A percentile compares a stretch with the other conserved stretches of the same genome.
These are phyloP conservation scores for Baronia brevicornis DNA, from an alignment of 2,888 invertebrate species.

Conservation along the genomic window DNA sequence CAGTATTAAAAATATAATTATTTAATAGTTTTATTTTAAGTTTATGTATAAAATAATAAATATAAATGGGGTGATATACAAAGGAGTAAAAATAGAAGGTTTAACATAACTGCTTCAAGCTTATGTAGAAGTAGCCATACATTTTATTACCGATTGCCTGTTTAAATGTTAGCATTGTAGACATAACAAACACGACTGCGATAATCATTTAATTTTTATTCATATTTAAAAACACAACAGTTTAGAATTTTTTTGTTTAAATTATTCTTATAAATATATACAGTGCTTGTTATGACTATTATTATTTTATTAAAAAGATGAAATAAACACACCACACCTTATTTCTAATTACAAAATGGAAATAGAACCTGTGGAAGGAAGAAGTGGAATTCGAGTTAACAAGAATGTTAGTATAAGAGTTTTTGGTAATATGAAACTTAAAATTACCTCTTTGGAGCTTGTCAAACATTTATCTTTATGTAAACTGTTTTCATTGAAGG, in stretches of 20 bases:
- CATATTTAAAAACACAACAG: constrained; percentile 5
- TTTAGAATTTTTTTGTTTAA: constrained; percentile 3
- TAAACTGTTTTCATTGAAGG: no score
- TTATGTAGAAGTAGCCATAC: constrained; percentile 13
- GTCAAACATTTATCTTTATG: constrained; percentile 9
- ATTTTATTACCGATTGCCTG: constrained; percentile 12
- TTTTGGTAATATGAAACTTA: constrained; percentile 24
- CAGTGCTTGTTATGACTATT: constrained; percentile 18
- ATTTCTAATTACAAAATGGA: constrained; percentile 59
- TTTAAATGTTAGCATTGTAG: constrained; percentile 12
- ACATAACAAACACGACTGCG: constrained; percentile 12
- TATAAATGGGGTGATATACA: background rate
- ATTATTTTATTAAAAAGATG: constrained; percentile 24
- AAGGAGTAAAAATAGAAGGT: constrained; percentile 11
- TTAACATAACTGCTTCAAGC: constrained; percentile 9
- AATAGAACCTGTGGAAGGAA: constrained; percentile 46
- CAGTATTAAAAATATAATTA: no score
- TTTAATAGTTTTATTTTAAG: no score
- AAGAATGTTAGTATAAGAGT: constrained; percentile 21
- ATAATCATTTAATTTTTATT: background rate
- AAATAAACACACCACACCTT: constrained; percentile 69
- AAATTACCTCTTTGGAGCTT: constrained; percentile 12
- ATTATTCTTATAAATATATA: constrained; percentile 3
- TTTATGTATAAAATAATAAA: constrained; percentile 1
- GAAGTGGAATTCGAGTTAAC: constrained; percentile 28